phyloP scores from a whole-genome alignment of 1,140 invertebrate genomes.

The Hylaeus anthracinus region DNA sequence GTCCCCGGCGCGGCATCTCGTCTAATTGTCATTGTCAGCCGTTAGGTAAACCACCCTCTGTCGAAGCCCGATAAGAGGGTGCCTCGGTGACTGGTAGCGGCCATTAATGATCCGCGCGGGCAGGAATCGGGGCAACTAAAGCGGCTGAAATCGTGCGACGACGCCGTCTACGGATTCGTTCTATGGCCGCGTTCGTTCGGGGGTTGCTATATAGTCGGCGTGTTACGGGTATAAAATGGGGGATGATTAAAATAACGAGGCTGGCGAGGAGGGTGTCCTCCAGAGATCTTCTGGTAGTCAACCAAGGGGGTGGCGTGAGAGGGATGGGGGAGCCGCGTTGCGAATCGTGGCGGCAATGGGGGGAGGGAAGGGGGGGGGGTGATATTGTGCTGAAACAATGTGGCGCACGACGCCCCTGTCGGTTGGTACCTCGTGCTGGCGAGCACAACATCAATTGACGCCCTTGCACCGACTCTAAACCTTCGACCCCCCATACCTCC shows the following conservation, averaged over 20 bases:
- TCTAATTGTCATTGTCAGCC: constrained; percentile 47
- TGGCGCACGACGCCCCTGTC: constrained; percentile 64
- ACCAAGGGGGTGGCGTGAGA: constrained; percentile 11
- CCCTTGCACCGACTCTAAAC: constrained; percentile 51
- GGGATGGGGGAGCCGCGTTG: constrained; percentile 19
- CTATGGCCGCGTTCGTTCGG: constrained; percentile 19
- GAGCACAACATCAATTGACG: constrained; percentile 67
- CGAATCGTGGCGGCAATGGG: constrained; percentile 44
- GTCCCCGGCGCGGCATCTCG: neutral
- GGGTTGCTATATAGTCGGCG: constrained; percentile 38
- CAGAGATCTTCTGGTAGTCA: constrained; percentile 56
- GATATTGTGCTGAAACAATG: constrained; percentile 69
- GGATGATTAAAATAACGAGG: constrained; percentile 79
- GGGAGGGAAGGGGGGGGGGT: neutral
- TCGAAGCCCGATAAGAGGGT: constrained; percentile 53
- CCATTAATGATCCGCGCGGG: constrained; percentile 59
- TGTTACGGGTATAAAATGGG: constrained; percentile 76
- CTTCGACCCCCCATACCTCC: neutral
- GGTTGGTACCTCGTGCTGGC: constrained; percentile 60
- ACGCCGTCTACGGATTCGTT: constrained; percentile 22
- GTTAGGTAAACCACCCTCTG: constrained; percentile 37
- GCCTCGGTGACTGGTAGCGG: constrained; percentile 56
- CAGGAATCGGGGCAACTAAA: constrained; percentile 51
- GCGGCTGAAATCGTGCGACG: constrained; percentile 39
- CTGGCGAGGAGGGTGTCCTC: constrained; percentile 67